Percentiles rank a stretch among this genome's conserved stretches.
Conservation (phyloP, 1,140 invertebrate species). For the Trichonephila inaurata region DNA sequence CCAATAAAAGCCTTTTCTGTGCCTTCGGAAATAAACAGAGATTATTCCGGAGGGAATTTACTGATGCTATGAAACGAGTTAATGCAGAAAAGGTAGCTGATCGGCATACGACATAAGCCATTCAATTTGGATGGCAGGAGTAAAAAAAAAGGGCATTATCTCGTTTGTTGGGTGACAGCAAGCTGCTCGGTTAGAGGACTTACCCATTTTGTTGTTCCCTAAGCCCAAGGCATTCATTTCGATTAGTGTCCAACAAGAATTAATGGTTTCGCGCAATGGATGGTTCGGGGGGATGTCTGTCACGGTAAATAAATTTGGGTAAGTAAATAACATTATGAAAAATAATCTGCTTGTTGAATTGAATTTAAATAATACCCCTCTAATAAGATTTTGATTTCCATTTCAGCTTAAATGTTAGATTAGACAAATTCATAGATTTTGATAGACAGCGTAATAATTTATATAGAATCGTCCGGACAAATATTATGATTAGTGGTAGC, state of each 20-base stretch:
- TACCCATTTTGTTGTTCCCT: neutral
- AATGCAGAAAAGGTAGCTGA: conserved; percentile 9
- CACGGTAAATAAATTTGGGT: neutral
- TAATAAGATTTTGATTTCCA: neutral
- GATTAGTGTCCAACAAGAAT: neutral
- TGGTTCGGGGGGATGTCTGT: neutral
- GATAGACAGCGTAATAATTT: neutral
- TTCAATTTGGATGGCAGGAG: neutral
- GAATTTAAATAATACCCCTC: neutral
- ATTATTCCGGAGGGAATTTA: neutral
- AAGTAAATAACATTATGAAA: neutral
- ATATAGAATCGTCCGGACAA: too few relatives aligned
- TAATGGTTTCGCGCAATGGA: neutral
- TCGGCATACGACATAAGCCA: neutral
- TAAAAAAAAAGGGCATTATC: neutral
- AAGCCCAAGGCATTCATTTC: neutral
- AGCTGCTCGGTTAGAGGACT: neutral
- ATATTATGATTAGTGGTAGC: too few relatives aligned
- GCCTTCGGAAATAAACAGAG: neutral
- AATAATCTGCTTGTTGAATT: neutral
- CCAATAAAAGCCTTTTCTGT: neutral
- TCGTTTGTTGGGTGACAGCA: neutral
- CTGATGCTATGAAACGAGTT: neutral
- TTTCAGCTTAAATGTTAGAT: too few relatives aligned
- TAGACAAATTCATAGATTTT: neutral